Evolutionary conservation across 2,113 vertebrate species (phyloP).

Genomic region (Percina caprodes): DNA sequence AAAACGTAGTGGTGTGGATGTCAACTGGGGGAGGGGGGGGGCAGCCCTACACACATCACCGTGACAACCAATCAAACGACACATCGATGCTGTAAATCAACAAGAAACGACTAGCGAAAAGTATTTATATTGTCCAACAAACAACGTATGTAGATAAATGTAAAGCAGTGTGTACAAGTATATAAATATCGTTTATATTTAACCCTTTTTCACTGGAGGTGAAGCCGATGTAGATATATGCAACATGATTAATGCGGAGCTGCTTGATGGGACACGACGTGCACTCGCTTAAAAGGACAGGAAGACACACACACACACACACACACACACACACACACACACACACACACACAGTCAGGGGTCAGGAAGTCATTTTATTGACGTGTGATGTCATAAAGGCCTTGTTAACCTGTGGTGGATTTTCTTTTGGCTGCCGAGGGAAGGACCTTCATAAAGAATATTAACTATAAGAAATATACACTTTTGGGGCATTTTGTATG

Average conservation of each 20-base stretch:
- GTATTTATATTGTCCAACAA: slow-evolving; percentile 43
- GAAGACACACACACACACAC: neutral
- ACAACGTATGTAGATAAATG: slow-evolving; percentile 35
- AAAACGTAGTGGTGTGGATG: too few relatives aligned
- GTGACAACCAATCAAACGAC: neutral
- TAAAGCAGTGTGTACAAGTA: slow-evolving; percentile 35
- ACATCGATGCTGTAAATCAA: neutral
- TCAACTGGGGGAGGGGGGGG: too few relatives aligned
- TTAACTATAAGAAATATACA: slow-evolving; percentile 39
- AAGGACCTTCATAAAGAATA: slow-evolving; percentile 47
- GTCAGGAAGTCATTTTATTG: neutral
- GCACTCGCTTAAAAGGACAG: slow-evolving; percentile 1
- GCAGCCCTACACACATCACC: too few relatives aligned
- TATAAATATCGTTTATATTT: slow-evolving; percentile 53
- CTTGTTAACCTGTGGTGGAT: neutral
- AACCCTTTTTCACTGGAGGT: too few relatives aligned
- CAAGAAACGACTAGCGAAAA: neutral
- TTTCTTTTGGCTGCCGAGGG: neutral
- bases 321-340: neutral
- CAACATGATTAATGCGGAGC: too few relatives aligned
- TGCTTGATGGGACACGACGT: neutral
- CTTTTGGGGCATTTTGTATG: slow-evolving; percentile 45
- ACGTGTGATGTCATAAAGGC: neutral
- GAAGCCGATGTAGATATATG: too few relatives aligned
- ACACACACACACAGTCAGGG: neutral